Base-by-base conservation (phyloP, 2,888 invertebrate genomes). In the Apotomis capreana region DNA sequence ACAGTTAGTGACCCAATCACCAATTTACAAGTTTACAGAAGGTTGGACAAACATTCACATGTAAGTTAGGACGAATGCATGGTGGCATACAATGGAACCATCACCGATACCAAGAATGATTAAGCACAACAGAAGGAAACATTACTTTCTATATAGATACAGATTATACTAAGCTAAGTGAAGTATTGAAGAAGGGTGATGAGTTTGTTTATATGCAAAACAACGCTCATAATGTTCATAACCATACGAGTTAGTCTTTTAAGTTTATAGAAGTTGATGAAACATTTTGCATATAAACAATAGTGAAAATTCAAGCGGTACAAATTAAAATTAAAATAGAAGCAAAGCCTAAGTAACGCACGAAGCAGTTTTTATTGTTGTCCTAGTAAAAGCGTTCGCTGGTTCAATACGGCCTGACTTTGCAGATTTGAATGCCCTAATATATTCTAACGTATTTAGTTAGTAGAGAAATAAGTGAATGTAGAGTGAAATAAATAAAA, bases 61-160 rank as follows among this genome's bases (percentile, higher is more conserved):
- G 80, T 76, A 79, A 79, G 75, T 79, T 77, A 81, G 78, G 81
- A 75, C 80, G 76, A 83, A 87, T 83, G 84, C 81, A 85, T 85
- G 87, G 90, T 89, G 89, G 89, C 79, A 85, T 82, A 87, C 82
- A 84, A 83, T 82, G 84, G 88, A 84, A 88, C 92, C 92, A 87
- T 92, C 89, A 92, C 93, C 93, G 91, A 88, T 86, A 92, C 92
- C 92, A 92, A 92, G 91, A 91, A 90, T 92, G 93, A 91, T 90
- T 92, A 93, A 93, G 93, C 93, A 92, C 85, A 86, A 82, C 84
- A 86, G 88, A 86, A 82, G 81, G 84, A 86, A 84, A 89, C 82
- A 87, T 91, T 90, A 91, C 86, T 78, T 78, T 77, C 76, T 76
- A 80, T 69, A 79, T 63, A 82, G 71, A 79, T 70, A 74, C 68